Evolutionary conservation across 2,888 invertebrate genomes (phyloP), one percentile per base, ranked within the genome.

Genomic region (Palloptera scutellata): DNA sequence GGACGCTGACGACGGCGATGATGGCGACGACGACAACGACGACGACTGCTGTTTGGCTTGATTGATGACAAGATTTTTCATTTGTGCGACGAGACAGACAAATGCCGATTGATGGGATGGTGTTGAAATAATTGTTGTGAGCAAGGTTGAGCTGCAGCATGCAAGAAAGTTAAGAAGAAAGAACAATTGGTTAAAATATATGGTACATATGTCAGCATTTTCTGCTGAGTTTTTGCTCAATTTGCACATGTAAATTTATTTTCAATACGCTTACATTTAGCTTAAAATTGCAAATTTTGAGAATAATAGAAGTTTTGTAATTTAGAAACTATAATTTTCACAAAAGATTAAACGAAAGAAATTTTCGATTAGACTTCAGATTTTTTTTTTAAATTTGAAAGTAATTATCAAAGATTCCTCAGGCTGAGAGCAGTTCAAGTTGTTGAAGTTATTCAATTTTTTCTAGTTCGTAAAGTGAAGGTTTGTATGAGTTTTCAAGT

Each of bases 31-130:
- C 45, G n/a, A n/a, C n/a, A n/a, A n/a, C 9, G 30, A 42, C 19
- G 60, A 53, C 19, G 57, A 13, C 45, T 64, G 45, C 52, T 48
- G 48, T 45, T 41, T 45, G 30, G 53, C n/a, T 53, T 61, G 51
- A 41, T 67, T 61, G 19, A 69, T 54, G 53, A 69, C 69, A 20
- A 69, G 13, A 69, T 67, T 71, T 60, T 72, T 72, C 73, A 74
- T 72, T 62, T 72, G 66, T 59, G 70, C 65, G 40, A 74, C 67
- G 60, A 74, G 66, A 60, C 75, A 74, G 55, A 75, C 76, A 68
- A 78, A 78, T 17, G 78, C 78, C 1, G 78, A 78, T 62, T 72
- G 68, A 65, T 72, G 76, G 42, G 70, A 63, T 60, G 71, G 69
- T 19, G 72, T 67, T 10, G 70, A 70, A 19, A 69, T 17, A 8